Conservation (phyloP, 2,797 vertebrate genomes). For the Allobates femoralis region DNA sequence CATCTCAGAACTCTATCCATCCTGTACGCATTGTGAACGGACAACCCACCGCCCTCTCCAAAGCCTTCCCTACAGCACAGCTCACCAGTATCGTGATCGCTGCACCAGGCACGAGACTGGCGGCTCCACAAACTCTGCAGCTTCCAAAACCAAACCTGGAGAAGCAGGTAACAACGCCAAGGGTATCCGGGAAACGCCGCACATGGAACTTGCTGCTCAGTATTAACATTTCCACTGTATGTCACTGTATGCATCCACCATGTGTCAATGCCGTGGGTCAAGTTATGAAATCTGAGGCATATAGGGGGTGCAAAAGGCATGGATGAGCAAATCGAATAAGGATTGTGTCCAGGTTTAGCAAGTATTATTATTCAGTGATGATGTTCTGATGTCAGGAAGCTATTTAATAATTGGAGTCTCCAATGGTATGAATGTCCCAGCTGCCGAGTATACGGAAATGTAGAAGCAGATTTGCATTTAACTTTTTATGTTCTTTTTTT, state of each 20-base stretch:
- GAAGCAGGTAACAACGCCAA: constrained; percentile 81
- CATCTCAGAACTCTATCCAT: constrained; percentile 92
- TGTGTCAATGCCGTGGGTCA: no score
- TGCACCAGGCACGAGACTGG: constrained; percentile 83
- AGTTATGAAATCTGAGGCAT: no score
- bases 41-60: constrained; percentile 87
- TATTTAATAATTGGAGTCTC: background rate
- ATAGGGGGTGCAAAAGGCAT: no score
- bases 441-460: no score
- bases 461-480: no score
- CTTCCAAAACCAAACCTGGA: constrained; percentile 92
- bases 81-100: constrained; percentile 97
- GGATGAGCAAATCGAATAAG: no score
- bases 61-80: constrained; percentile 82
- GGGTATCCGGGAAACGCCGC: no score
- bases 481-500: no score
- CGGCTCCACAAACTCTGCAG: constrained; percentile 88
- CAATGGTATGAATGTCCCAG: background rate
- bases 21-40: constrained; percentile 97
- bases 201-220: no score
- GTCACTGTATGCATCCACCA: no score
- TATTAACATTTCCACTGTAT: no score
- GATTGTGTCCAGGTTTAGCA: no score
- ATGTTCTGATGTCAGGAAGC: background rate
- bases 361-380: background rate